Conservation (phyloP, 1,140 invertebrate genomes). For the Saccostrea glomerata region DNA sequence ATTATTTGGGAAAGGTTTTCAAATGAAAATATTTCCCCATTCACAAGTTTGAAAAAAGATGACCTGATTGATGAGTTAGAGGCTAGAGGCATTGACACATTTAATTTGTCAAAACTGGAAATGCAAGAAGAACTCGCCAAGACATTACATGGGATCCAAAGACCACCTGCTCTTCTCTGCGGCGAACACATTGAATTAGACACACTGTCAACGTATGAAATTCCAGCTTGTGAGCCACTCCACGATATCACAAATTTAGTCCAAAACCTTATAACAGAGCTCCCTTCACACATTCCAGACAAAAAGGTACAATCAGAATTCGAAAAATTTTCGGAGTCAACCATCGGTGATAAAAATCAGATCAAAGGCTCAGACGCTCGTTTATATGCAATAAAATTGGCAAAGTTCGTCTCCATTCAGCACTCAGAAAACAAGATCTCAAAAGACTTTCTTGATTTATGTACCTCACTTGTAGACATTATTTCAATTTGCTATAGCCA, state of each 20-base stretch:
- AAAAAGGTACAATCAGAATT: not conserved
- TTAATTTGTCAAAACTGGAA: not conserved
- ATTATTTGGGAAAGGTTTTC: not conserved
- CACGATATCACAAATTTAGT: constrained; percentile 42
- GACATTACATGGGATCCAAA: constrained; percentile 21
- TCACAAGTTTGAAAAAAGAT: constrained; percentile 15
- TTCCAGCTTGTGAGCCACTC: constrained; percentile 29
- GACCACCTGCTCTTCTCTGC: constrained; percentile 32
- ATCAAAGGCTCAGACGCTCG: constrained; percentile 27
- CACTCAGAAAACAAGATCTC: not conserved
- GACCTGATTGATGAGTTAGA: not conserved
- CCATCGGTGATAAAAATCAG: constrained; percentile 29
- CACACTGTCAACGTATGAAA: not conserved
- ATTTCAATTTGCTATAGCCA: constrained; percentile 42
- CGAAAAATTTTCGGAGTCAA: not conserved
- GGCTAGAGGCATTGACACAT: not conserved
- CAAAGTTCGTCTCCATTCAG: not conserved
- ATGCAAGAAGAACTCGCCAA: not conserved
- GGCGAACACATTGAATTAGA: not conserved
- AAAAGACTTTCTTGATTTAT: constrained; percentile 1
- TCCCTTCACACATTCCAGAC: not conserved
- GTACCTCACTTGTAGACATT: constrained; percentile 19
- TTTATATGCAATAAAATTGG: constrained; percentile 13
- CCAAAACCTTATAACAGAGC: constrained; percentile 20
- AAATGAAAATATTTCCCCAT: not conserved